phyloP scores from a whole-genome alignment of 2,888 invertebrate species.

The Athalia rosae region DNA sequence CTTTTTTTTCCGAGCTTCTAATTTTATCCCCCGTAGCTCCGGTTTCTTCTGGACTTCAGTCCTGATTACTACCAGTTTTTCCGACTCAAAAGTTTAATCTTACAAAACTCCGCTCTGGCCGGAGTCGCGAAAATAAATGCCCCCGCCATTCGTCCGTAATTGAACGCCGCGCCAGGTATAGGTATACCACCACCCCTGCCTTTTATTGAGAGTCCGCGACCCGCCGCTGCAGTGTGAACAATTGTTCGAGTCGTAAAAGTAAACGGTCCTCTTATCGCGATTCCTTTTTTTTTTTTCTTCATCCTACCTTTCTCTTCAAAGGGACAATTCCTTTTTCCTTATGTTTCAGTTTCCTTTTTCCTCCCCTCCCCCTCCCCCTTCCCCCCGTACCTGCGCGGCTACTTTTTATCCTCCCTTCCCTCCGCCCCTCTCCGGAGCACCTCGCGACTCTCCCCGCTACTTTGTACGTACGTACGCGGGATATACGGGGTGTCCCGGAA shows the following conservation, averaged over 20 bases:
- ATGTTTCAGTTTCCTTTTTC: constrained; percentile 5
- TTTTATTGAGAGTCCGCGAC: constrained; percentile 26
- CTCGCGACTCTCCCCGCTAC: no score
- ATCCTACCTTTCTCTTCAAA: constrained; percentile 5
- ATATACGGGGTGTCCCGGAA: no score
- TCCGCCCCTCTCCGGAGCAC: no score
- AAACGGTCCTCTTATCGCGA: constrained; percentile 40
- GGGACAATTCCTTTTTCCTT: constrained; percentile 27
- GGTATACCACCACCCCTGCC: constrained; percentile 6
- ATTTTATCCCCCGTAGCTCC: background rate
- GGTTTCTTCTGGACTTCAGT: constrained; percentile 21
- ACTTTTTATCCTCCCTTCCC: no score
- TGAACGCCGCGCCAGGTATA: constrained; percentile 16
- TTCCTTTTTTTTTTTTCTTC: background rate
- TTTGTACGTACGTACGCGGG: no score
- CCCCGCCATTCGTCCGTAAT: constrained; percentile 37
- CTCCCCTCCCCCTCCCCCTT: no score
- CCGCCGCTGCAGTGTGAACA: constrained; percentile 21
- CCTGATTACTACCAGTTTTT: constrained; percentile 52
- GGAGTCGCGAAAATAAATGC: constrained; percentile 51
- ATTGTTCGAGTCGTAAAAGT: constrained; percentile 43
- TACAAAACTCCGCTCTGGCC: constrained; percentile 49
- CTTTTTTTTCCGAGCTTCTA: constrained; percentile 17
- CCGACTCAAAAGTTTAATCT: constrained; percentile 51
- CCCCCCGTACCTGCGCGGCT: no score